Base-by-base conservation (phyloP, 1,140 invertebrate species). In the Chironomus tepperi region DNA sequence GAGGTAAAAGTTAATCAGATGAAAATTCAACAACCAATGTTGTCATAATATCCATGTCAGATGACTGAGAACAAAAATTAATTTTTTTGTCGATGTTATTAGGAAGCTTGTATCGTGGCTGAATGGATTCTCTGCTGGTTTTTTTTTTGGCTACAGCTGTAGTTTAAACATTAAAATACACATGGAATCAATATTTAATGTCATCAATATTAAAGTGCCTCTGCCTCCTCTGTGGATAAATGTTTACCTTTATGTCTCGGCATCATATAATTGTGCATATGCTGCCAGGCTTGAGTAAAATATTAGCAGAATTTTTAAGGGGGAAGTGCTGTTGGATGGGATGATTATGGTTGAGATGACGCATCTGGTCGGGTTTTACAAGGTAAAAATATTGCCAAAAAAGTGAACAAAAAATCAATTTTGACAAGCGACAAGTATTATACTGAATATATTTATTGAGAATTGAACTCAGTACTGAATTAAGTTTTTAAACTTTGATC, bases 181-280 rank as follows among this genome's bases (percentile, higher is more conserved):
- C 47, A 57, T 70, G 65, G 18, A 70, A 70, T 70, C 65, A 70
- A 70, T 70, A 70, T 70, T 70, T 70, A 70, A 70, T 70, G 65
- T 70, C 65, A 70, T 70, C 65, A 70, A 70, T 70, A 70, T 70
- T 70, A 70, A 70, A 70, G 65, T 70, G 65, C n/a, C 16, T 57
- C 2, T 57, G 47, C 47, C n/a, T 10, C 47, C 8, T 2, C 47
- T 12, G 47, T 15, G 15, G 43, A 10, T 47, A n/a, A 57, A 57
- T 12, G n/a, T 57, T 57, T 57, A 57, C 47, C 47, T 57, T 57
- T n/a, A 57, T 57, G 47, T 57, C 47, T 57, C 47, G 47, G 47
- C 12, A 5, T 57, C 47, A 57, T 57, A n/a, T 12, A 12, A 57
- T 57, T 12, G 12, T 57, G 12, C 47, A 57, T 57, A n/a, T 57